Conservation (phyloP, 2,888 invertebrate genomes). For the Apamea monoglypha region DNA sequence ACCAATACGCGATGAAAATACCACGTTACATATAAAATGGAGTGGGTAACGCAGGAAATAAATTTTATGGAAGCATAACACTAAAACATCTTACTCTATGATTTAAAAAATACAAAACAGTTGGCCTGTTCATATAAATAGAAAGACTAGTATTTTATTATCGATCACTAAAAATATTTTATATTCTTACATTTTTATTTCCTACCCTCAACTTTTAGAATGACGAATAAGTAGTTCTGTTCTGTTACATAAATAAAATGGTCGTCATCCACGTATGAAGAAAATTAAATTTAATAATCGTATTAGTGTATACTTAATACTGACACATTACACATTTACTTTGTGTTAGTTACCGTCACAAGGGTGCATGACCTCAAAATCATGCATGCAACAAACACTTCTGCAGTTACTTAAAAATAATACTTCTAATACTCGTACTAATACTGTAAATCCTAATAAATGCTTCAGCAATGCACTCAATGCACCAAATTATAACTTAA, state of each 20-base stretch:
- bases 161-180: slow-evolving; percentile 32
- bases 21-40: slow-evolving; percentile 30
- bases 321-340: not conserved
- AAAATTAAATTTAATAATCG: not conserved
- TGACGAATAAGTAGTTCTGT: not conserved
- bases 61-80: slow-evolving; percentile 59
- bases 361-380: not conserved
- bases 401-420: slow-evolving; percentile 17
- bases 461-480: slow-evolving; percentile 59
- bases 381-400: slow-evolving; percentile 8
- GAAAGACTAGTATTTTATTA: slow-evolving; percentile 63
- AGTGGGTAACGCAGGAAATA: slow-evolving; percentile 33
- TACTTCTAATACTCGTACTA: slow-evolving; percentile 50
- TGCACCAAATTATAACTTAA: slow-evolving; percentile 39
- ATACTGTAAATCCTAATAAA: slow-evolving; percentile 68
- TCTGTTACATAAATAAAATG: not conserved
- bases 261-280: not conserved
- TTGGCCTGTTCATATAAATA: slow-evolving; percentile 55
- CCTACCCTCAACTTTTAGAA: slow-evolving; percentile 7
- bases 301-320: not conserved
- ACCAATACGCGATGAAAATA: slow-evolving; percentile 43
- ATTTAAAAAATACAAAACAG: slow-evolving; percentile 43
- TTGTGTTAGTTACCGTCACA: not conserved
- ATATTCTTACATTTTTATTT: slow-evolving; percentile 10
- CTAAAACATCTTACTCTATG: slow-evolving; percentile 54